Conservation (phyloP, 2,797 vertebrate genomes). For the Nyctalus aviator region DNA sequence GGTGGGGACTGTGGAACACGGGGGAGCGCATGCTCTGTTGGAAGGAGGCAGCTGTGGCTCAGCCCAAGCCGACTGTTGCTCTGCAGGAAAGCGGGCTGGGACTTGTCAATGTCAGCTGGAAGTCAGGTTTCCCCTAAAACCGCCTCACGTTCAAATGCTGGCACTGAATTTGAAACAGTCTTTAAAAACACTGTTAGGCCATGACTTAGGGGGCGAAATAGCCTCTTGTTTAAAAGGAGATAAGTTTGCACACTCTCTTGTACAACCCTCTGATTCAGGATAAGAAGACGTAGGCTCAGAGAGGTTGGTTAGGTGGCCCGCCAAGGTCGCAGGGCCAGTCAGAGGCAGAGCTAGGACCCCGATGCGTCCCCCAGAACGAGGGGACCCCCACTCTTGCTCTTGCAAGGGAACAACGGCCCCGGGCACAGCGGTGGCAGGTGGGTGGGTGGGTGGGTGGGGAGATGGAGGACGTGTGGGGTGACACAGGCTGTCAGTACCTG, state of each 20-base stretch:
- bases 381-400: neutral
- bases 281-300: neutral
- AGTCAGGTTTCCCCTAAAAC: neutral
- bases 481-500: constrained; percentile 86
- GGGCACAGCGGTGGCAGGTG: constrained; percentile 13
- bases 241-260: neutral
- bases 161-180: neutral
- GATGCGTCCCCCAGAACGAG: neutral
- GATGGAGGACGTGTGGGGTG: constrained; percentile 3
- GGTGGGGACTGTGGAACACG: neutral
- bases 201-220: neutral
- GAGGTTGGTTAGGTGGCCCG: neutral
- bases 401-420: constrained; percentile 37
- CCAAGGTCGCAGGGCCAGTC: neutral
- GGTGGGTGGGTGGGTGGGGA: neutral
- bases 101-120: neutral
- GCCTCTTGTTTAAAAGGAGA: neutral
- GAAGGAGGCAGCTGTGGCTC: neutral
- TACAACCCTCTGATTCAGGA: neutral
- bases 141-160: neutral
- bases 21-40: neutral
- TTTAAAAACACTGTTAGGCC: neutral
- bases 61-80: neutral
- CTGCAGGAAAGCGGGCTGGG: neutral
- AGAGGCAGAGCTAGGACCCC: neutral